Percentiles rank a stretch among this genome's conserved stretches.
phyloP scores from a whole-genome alignment of 2,113 vertebrate genomes.

The Micronycteris hirsuta region DNA sequence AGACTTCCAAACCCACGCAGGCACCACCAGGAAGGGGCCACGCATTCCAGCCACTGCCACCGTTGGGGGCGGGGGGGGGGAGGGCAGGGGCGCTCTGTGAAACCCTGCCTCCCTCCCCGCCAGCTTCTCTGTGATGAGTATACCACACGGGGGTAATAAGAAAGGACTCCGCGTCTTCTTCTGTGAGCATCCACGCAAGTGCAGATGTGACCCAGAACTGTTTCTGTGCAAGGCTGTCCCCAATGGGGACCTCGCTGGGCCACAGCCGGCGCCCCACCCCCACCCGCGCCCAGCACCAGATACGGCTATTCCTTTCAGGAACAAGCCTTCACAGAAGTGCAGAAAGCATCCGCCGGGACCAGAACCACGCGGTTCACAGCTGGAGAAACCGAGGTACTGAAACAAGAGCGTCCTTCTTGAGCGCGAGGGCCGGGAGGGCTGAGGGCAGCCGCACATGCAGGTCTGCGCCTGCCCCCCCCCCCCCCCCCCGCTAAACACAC shows the following conservation, averaged over 20 bases:
- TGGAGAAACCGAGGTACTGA: accelerated
- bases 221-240: accelerated
- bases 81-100: accelerated
- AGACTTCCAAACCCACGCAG: not conserved
- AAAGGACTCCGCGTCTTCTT: not conserved
- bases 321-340: accelerated
- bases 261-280: accelerated
- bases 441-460: accelerated
- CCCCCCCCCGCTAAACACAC: accelerated
- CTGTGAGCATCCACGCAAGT: not conserved
- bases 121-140: not conserved
- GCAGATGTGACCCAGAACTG: accelerated
- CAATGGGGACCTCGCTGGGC: accelerated
- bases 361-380: not conserved
- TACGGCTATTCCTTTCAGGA: accelerated
- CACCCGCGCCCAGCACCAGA: accelerated
- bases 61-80: accelerated
- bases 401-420: accelerated
- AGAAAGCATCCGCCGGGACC: accelerated
- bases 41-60: accelerated
- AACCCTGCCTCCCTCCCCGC: not conserved
- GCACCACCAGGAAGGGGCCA: accelerated
- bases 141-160: not conserved
- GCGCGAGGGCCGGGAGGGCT: not conserved
- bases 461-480: not conserved